Percentiles rank a stretch among this genome's conserved stretches.
phyloP scores from a whole-genome alignment of 2,113 vertebrate genomes.

The Toxotes chatareus region DNA sequence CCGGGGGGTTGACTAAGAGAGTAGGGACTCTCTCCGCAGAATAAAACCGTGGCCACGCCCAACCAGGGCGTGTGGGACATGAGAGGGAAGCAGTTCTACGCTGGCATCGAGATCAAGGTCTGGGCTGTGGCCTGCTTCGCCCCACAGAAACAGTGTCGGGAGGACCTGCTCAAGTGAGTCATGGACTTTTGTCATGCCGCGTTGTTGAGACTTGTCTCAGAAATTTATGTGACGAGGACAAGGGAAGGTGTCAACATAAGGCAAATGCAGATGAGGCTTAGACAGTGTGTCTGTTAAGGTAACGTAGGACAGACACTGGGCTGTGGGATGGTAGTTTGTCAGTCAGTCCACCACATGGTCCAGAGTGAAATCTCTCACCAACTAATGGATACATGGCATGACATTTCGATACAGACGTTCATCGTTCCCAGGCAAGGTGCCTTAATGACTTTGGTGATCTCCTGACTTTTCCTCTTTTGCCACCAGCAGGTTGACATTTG shows the following conservation, averaged over 20 bases:
- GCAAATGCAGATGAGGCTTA: background rate
- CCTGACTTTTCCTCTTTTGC: background rate
- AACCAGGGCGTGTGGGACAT: constrained; percentile 99
- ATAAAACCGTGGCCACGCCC: constrained; percentile 98
- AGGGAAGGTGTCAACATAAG: background rate
- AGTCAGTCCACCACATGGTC: background rate
- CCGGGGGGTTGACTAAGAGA: constrained; percentile 83
- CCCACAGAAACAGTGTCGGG: constrained; percentile 97
- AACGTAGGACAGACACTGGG: no score
- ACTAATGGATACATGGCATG: background rate
- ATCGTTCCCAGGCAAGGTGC: no score
- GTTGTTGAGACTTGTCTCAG: background rate
- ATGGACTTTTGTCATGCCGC: background rate
- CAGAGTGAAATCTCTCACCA: background rate
- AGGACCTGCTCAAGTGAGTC: constrained; percentile 98
- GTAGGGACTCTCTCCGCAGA: constrained; percentile 89
- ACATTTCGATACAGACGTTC: background rate
- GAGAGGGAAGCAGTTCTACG: constrained; percentile 99
- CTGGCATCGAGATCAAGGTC: constrained; percentile 99
- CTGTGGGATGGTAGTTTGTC: no score
- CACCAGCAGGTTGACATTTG: background rate
- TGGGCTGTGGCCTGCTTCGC: constrained; percentile 99
- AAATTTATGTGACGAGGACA: background rate
- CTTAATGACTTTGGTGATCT: background rate
- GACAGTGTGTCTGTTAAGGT: no score